Evolutionary conservation across 2,888 invertebrate species (phyloP).

Genomic region (Lepidocyrtinus sp.): DNA sequence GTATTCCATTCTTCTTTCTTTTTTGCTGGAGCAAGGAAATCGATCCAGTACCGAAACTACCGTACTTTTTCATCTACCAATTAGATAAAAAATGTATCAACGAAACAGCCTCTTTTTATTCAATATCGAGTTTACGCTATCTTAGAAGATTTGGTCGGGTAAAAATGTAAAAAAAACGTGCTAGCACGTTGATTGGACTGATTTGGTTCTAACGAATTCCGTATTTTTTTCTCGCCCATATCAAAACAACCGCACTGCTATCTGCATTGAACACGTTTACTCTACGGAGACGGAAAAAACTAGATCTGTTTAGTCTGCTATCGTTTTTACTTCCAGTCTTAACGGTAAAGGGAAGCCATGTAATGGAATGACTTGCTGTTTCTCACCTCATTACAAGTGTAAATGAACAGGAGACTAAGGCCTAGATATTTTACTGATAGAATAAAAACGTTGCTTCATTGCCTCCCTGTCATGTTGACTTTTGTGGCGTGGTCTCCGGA

Average conservation of each 20-base stretch:
- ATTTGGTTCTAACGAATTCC: slow-evolving; percentile 10
- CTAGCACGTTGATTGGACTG: background rate
- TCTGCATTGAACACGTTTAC: background rate
- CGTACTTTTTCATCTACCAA: background rate
- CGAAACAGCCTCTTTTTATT: background rate
- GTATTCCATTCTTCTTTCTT: slow-evolving; percentile 3
- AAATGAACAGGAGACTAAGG: background rate
- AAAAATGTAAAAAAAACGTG: background rate
- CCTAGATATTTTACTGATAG: background rate
- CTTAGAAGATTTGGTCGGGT: background rate
- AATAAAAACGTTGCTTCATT: background rate
- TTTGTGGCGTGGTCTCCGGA: background rate
- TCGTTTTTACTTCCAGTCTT: background rate
- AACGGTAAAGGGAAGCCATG: background rate
- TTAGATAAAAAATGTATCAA: background rate
- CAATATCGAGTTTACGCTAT: background rate
- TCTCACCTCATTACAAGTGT: background rate
- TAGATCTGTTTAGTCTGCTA: background rate
- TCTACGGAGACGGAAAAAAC: no score
- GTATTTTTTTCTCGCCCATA: background rate
- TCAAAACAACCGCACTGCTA: background rate
- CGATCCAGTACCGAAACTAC: background rate
- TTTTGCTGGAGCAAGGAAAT: background rate
- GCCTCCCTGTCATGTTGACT: slow-evolving; percentile 4
- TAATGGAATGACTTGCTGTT: background rate